These are phyloP conservation scores for Idris sp. DNA, from an alignment of 1,140 invertebrate genomes.

Conservation along the genomic window DNA sequence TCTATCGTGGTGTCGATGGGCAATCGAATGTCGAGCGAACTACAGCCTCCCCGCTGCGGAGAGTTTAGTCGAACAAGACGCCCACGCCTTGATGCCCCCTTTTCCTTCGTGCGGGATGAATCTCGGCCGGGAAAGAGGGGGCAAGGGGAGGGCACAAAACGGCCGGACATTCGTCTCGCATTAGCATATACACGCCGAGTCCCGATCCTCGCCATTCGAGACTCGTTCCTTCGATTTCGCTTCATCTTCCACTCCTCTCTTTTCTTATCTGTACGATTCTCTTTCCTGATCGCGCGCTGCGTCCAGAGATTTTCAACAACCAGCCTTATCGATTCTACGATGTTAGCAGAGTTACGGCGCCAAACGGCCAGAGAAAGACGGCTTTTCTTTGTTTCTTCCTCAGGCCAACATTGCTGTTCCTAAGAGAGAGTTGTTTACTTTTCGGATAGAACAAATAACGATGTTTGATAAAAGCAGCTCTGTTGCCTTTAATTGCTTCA, in stretches of 20 bases:
- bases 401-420: conserved; percentile 11
- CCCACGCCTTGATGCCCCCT: conserved; percentile 50
- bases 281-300: conserved; percentile 61
- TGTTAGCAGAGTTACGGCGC: conserved; percentile 39
- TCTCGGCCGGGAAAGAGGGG: not conserved
- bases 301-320: conserved; percentile 59
- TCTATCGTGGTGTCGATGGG: conserved; percentile 64
- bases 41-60: conserved; percentile 63
- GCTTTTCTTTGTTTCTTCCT: conserved; percentile 12
- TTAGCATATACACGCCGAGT: conserved; percentile 66
- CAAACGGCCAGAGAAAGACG: conserved; percentile 11
- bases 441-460: not conserved
- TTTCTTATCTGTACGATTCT: conserved; percentile 57
- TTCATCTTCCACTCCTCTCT: conserved; percentile 32
- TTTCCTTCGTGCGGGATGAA: conserved; percentile 35
- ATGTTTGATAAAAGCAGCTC: not conserved
- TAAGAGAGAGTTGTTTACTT: conserved; percentile 16
- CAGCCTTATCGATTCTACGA: conserved; percentile 47
- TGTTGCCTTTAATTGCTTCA: no score
- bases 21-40: conserved; percentile 63
- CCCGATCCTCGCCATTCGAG: conserved; percentile 24
- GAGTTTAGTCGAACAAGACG: conserved; percentile 64
- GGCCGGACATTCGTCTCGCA: conserved; percentile 66
- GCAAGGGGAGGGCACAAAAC: conserved; percentile 20
- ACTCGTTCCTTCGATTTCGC: conserved; percentile 51